Conservation (phyloP, 2,888 invertebrate species). For the Pollenia griseotomentosa region DNA sequence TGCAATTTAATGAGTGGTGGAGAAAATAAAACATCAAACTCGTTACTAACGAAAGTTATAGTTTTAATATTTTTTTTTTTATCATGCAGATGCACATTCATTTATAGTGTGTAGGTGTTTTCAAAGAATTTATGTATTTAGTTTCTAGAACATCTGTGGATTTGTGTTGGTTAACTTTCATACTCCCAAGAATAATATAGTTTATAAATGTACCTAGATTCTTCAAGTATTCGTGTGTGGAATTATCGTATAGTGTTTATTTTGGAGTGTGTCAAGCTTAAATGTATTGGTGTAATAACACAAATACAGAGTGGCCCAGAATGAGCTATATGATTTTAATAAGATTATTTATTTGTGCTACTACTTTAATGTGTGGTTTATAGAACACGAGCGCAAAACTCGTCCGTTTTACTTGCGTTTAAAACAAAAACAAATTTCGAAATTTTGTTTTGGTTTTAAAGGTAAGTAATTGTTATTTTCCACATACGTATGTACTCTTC, state of each 20-base stretch:
- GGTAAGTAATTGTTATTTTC: too few species aligned
- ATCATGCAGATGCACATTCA: not conserved
- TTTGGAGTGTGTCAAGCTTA: conserved; percentile 35
- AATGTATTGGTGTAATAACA: conserved; percentile 13
- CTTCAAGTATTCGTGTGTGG: too few species aligned
- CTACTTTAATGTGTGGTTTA: too few species aligned
- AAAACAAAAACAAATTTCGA: too few species aligned
- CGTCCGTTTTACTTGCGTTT: too few species aligned
- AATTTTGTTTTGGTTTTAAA: too few species aligned
- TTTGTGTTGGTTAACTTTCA: conserved; percentile 4
- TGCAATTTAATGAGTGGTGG: not conserved
- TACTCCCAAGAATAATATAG: conserved; percentile 4
- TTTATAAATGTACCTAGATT: too few species aligned
- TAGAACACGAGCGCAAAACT: too few species aligned
- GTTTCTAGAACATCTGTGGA: not conserved
- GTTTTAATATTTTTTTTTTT: not conserved
- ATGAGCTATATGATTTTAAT: too few species aligned
- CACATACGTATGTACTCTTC: too few species aligned
- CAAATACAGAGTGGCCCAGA: not conserved
- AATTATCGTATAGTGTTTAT: not conserved
- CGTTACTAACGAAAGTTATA: not conserved
- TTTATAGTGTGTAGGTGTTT: not conserved
- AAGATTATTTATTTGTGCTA: too few species aligned
- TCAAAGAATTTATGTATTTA: not conserved
- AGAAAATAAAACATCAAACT: not conserved